A percentile compares a stretch with the other conserved stretches of the same genome.
phyloP scores from a whole-genome alignment of 2,888 invertebrate species.

The Gandaritis pyraliata region DNA sequence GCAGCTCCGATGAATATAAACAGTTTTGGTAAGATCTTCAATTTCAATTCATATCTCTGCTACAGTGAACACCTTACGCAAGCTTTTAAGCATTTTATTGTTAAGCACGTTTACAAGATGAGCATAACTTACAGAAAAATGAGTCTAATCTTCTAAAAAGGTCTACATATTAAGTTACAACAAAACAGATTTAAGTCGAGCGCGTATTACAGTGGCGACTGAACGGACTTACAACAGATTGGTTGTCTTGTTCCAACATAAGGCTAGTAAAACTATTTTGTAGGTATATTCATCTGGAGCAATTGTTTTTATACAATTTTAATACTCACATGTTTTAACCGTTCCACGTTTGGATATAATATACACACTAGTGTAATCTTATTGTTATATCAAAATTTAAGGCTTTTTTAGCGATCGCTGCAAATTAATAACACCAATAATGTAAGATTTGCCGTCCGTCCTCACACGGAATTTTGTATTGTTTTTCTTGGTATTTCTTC shows the following conservation, averaged over 20 bases:
- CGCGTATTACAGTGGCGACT: too few relatives aligned
- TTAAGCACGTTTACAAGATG: not conserved
- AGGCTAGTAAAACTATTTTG: constrained; percentile 10
- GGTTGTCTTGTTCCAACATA: constrained; percentile 1
- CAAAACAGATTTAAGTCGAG: too few relatives aligned
- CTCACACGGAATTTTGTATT: constrained; percentile 64
- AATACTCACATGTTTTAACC: constrained; percentile 75
- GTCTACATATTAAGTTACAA: not conserved
- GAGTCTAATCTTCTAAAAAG: not conserved
- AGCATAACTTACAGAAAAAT: not conserved
- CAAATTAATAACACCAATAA: constrained; percentile 70
- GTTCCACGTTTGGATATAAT: constrained; percentile 64
- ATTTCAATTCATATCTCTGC: too few relatives aligned
- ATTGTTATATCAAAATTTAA: constrained; percentile 20
- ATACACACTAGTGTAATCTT: constrained; percentile 21
- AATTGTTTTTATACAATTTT: constrained; percentile 68
- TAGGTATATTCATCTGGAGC: constrained; percentile 13
- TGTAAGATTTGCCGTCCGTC: constrained; percentile 74
- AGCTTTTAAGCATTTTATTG: constrained; percentile 5
- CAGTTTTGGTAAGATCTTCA: constrained; percentile 2
- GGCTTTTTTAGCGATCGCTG: constrained; percentile 50
- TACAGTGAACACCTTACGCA: constrained; percentile 1
- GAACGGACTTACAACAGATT: not conserved
- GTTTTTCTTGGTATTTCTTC: constrained; percentile 41
- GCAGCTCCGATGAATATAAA: constrained; percentile 2